A percentile compares a stretch with the other conserved stretches of the same genome.
Conservation (phyloP, 2,888 invertebrate genomes). For the Cosmopolites sordidus region DNA sequence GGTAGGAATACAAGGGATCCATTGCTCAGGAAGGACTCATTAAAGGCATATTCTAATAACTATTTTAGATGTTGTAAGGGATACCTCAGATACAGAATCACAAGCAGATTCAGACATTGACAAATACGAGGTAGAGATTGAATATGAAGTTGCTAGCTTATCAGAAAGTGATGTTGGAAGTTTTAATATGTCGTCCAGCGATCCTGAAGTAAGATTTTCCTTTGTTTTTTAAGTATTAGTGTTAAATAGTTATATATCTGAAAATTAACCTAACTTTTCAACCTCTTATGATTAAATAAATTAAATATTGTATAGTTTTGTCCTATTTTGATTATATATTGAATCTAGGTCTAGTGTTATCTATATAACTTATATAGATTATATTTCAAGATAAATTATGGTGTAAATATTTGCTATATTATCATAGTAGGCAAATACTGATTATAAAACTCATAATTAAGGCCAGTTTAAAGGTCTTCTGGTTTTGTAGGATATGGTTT, state of each 20-base stretch:
- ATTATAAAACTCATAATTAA: too few species aligned
- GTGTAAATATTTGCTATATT: too few species aligned
- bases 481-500: slow-evolving; percentile 31
- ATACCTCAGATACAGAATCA: slow-evolving; percentile 45
- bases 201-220: slow-evolving; percentile 49
- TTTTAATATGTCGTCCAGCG: slow-evolving; percentile 44
- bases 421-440: neutral
- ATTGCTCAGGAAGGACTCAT: neutral
- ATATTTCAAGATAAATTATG: too few species aligned
- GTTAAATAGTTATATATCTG: neutral
- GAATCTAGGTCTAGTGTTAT: too few species aligned
- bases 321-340: too few species aligned
- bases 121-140: slow-evolving; percentile 34
- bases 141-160: slow-evolving; percentile 51
- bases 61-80: slow-evolving; percentile 45
- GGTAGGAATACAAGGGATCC: slow-evolving; percentile 49
- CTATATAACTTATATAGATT: too few species aligned
- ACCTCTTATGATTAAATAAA: too few species aligned
- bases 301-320: too few species aligned
- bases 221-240: neutral
- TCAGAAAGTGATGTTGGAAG: slow-evolving; percentile 48
- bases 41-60: slow-evolving; percentile 6
- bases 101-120: slow-evolving; percentile 30
- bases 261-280: too few species aligned
- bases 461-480: too few species aligned